Conservation (phyloP, 2,113 vertebrate species). For the Ctenomys sociabilis region DNA sequence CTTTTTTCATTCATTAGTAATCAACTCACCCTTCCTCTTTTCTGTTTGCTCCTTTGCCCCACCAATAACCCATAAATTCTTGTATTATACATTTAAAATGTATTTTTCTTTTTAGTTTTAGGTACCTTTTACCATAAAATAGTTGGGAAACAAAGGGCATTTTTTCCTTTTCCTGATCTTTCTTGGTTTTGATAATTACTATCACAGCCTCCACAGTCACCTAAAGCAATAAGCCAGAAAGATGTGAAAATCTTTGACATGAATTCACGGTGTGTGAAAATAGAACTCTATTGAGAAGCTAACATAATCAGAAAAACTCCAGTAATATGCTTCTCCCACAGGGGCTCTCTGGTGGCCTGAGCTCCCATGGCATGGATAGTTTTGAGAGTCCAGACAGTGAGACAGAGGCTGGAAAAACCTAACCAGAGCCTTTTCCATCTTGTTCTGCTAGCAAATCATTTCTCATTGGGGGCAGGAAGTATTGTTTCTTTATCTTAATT, state of each 20-base stretch:
- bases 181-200: conserved; percentile 62
- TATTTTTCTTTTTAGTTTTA: conserved; percentile 52
- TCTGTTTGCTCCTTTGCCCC: background rate
- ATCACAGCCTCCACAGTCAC: conserved; percentile 34
- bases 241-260: conserved; percentile 65
- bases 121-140: conserved; percentile 24
- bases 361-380: background rate
- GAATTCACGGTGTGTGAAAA: conserved; percentile 60
- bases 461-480: background rate
- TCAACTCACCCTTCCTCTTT: background rate
- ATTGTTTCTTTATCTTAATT: background rate
- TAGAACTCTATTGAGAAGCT: conserved; percentile 58
- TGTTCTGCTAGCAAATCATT: conserved; percentile 7
- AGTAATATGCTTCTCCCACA: conserved; percentile 21
- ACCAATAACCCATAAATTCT: background rate
- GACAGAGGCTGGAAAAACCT: background rate
- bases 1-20: background rate
- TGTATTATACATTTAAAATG: background rate
- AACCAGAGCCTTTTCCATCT: background rate
- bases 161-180: conserved; percentile 36
- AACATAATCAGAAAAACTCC: conserved; percentile 48
- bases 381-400: background rate
- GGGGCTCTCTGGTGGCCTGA: background rate
- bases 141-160: conserved; percentile 26
- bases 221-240: conserved; percentile 62